Evolutionary conservation across 1,140 invertebrate genomes (phyloP), one percentile per base, ranked within the genome.

Genomic region (Cryptotermes secundus): DNA sequence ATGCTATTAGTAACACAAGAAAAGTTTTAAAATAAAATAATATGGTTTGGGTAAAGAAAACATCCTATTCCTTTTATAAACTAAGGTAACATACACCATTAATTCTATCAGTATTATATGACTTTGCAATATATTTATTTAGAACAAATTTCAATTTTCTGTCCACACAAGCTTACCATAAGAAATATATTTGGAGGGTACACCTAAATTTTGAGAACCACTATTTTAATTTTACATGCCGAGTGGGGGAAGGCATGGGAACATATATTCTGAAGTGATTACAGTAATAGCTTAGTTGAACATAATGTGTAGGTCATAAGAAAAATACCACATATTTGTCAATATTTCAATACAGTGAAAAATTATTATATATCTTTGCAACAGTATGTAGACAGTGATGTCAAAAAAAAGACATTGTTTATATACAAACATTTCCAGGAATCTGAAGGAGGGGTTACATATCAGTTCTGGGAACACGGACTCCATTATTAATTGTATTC

Each of bases 311-410:
- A 72, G 26, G 59, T 72, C n/a, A n/a, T 72, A 72, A n/a, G 59
- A 72, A 72, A 72, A 72, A 72, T 72, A 72, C 59, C 7, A 72
- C 59, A 10, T n/a, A 31, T 72, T 72, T 49, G 45, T 49, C 14
- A 72, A 3, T 72, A 72, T 7, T 72, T 72, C 31, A 72, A 72
- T 72, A 72, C n/a, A 72, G 59, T 72, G 59, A 72, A 72, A 72
- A 72, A 72, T 72, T 72, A 72, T 9, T 72, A 31, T 72, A 72
- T 72, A 72, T 72, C 59, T 26, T 72, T 72, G 59, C 59, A 72
- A 72, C 59, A 72, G 26, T 31, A 72, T n/a, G n/a, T 31, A 72
- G 26, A 72, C 31, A 14, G 59, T 72, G 59, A 0, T 72, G 59
- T 72, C 59, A 72, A 72, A 31, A 72, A 59, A 49, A n/a, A 72